Evolutionary conservation across 1,140 invertebrate species (phyloP).

Genomic region (Cyphomyrmex costatus): DNA sequence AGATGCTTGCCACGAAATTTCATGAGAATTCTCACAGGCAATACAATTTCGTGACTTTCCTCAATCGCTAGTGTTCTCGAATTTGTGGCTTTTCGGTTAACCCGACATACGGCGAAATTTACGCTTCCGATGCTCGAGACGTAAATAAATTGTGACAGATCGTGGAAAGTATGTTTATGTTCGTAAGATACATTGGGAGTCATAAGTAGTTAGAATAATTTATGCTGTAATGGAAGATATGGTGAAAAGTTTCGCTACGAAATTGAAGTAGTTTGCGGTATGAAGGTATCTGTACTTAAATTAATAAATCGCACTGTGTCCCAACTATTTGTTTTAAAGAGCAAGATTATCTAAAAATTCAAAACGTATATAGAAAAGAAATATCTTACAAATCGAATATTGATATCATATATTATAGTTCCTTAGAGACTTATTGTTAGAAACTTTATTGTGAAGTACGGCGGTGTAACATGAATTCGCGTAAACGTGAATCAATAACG

Average conservation of each 20-base stretch:
- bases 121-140: constrained; percentile 1
- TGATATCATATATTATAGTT: background rate
- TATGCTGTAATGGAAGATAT: constrained; percentile 26
- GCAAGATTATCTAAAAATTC: background rate
- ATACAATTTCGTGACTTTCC: constrained; percentile 38
- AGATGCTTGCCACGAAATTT: constrained; percentile 38
- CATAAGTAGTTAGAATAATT: constrained; percentile 61
- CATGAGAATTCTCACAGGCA: constrained; percentile 20
- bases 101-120: constrained; percentile 9
- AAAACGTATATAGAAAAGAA: background rate
- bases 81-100: constrained; percentile 38
- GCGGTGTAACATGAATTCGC: no score
- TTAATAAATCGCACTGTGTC: background rate
- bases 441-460: background rate
- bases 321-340: background rate
- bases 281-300: background rate
- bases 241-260: background rate
- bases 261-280: constrained; percentile 8
- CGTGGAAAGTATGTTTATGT: background rate
- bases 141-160: constrained; percentile 43
- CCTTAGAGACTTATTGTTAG: background rate
- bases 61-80: constrained; percentile 1
- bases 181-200: background rate
- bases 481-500: no score
- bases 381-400: background rate